phyloP scores from a whole-genome alignment of 2,113 vertebrate species.

The Mola mola region DNA sequence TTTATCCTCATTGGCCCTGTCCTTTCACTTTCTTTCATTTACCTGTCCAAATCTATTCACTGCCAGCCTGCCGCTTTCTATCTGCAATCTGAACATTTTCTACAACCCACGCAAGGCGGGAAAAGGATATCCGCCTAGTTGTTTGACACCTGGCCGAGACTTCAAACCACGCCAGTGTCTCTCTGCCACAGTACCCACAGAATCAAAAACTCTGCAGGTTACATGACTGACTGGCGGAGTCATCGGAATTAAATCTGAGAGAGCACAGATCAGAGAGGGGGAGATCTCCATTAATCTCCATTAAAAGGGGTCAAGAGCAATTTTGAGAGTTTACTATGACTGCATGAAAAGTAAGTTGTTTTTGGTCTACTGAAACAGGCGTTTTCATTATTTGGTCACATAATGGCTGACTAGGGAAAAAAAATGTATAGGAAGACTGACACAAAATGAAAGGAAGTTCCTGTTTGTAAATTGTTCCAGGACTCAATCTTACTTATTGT shows the following conservation, averaged over 20 bases:
- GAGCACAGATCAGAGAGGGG: neutral
- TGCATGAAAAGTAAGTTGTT: neutral
- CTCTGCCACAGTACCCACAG: constrained; percentile 12
- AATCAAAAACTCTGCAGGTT: constrained; percentile 10
- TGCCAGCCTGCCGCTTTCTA: constrained; percentile 31
- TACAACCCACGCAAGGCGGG: constrained; percentile 33
- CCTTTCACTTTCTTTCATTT: constrained; percentile 52
- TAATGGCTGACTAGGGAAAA: too few relatives aligned
- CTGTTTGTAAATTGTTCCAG: neutral
- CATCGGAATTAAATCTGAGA: constrained; percentile 20
- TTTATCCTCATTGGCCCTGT: constrained; percentile 22
- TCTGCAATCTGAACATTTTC: constrained; percentile 51
- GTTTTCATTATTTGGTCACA: too few relatives aligned
- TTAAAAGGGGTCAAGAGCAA: constrained; percentile 3
- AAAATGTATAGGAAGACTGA: too few relatives aligned
- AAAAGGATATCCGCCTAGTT: constrained; percentile 28
- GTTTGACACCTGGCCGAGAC: constrained; percentile 10
- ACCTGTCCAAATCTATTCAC: constrained; percentile 58
- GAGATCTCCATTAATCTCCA: neutral
- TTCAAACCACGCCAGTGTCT: constrained; percentile 12
- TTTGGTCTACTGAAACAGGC: too few relatives aligned
- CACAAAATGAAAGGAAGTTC: too few relatives aligned
- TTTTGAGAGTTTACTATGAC: constrained; percentile 7
- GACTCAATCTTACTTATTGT: too few relatives aligned
- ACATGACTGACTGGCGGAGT: constrained; percentile 22